Evolutionary conservation across 2,888 invertebrate species (phyloP), one percentile per base, ranked within the genome.

Genomic region (Drosophila fulvimacula): DNA sequence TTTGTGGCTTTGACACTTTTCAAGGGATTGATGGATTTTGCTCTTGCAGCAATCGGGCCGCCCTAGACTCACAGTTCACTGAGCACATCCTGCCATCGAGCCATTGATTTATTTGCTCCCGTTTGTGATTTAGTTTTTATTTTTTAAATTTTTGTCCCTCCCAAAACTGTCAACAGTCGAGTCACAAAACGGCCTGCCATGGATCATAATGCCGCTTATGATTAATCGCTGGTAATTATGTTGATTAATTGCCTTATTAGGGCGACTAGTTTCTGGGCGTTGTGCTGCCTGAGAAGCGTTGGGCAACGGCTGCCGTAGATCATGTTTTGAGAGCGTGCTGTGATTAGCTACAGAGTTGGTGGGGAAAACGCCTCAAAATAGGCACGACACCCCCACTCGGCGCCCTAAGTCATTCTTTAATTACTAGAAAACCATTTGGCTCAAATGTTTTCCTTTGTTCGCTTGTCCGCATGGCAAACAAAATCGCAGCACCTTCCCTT

Each of bases 181-280:
- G 69, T n/a, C 64, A 52, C 19, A 49, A 38, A 62, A 39, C 57
- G 56, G 39, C 21, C 44, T 13, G 72, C 59, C 44, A 76, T 76
- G 62, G 61, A 76, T 69, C 81, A 75, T 70, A 61, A 51, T 61
- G 49, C 53, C 52, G 57, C 48, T 64, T 84, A 89, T 88, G 88
- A 88, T 88, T 85, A 89, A 88, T 88, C 77, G 81, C 76, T 76
- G 87, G 88, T 88, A 88, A 88, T 88, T 88, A 88, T 77, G 64
- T 83, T 88, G 90, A 88, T 88, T 88, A 89, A 88, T 88, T 88
- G 82, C 85, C 83, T 79, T 87, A 88, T 88, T 89, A 89, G 83
- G 73, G 67, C 73, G 62, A 57, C 57, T 72, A 76, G 78, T 69
- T 74, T 67, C 39, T 41, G 41, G 51, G 38, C 52, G 36, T 59